A percentile compares a stretch with the other conserved stretches of the same genome.
phyloP scores from a whole-genome alignment of 2,888 invertebrate genomes.

The Hypena proboscidalis region DNA sequence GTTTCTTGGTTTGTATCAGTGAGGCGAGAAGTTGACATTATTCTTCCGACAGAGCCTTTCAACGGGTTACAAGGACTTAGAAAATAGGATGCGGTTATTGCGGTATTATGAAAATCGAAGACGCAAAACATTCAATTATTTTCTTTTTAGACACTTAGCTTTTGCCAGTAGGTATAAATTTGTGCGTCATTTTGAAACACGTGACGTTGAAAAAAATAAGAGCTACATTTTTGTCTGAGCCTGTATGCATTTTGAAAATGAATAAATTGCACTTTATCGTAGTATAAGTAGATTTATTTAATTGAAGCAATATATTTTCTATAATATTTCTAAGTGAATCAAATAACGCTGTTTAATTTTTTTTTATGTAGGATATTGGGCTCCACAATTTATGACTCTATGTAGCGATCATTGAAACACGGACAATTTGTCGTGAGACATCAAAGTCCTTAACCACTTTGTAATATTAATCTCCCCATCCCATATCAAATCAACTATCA shows the following conservation, averaged over 20 bases:
- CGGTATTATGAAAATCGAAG: no score
- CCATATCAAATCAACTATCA: slow-evolving; percentile 58
- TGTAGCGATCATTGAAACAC: slow-evolving; percentile 37
- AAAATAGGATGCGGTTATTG: no score
- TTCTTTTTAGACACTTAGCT: no score
- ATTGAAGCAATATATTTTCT: no score
- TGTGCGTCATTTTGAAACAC: no score
- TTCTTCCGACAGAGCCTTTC: slow-evolving; percentile 50
- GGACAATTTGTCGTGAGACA: slow-evolving; percentile 67
- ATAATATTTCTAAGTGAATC: no score
- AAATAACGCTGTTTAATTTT: background rate
- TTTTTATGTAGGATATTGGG: background rate
- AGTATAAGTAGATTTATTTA: no score
- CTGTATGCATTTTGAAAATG: background rate
- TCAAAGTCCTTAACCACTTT: slow-evolving; percentile 66
- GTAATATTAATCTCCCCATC: slow-evolving; percentile 66
- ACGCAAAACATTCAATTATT: no score
- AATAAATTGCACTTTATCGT: background rate
- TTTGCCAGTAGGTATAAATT: no score
- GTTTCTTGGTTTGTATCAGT: slow-evolving; percentile 55
- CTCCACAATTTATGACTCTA: slow-evolving; percentile 17
- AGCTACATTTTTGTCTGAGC: no score
- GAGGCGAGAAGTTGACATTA: slow-evolving; percentile 60
- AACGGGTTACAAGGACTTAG: slow-evolving; percentile 22
- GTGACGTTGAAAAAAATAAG: no score